phyloP scores from a whole-genome alignment of 2,113 vertebrate genomes.

The Phalacrocorax aristotelis region DNA sequence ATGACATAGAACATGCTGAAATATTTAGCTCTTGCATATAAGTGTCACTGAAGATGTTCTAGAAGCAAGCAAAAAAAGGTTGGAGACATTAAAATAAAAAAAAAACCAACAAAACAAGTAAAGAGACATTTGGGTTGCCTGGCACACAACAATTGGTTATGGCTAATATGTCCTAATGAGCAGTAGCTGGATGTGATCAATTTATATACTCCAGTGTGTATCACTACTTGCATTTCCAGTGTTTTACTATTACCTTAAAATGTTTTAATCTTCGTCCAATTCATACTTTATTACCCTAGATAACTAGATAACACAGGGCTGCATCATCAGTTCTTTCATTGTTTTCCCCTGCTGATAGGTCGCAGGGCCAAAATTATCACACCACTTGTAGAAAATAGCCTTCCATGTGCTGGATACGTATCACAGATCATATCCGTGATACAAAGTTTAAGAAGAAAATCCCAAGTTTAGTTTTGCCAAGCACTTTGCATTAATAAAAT shows the following conservation, averaged over 20 bases:
- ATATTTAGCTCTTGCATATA: background rate
- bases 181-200: background rate
- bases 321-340: background rate
- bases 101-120: too few species aligned
- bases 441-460: background rate
- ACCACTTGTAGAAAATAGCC: background rate
- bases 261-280: background rate
- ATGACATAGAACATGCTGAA: background rate
- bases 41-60: background rate
- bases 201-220: background rate
- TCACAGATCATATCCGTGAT: fast-evolving
- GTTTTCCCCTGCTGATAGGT: background rate
- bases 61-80: background rate
- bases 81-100: background rate
- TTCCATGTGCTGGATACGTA: background rate
- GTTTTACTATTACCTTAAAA: background rate
- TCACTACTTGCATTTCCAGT: background rate
- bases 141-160: background rate
- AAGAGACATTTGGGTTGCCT: background rate
- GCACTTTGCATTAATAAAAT: background rate
- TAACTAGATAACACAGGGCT: background rate
- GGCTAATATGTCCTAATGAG: background rate
- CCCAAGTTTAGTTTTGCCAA: background rate
- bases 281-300: background rate
- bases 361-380: background rate